Evolutionary conservation across 2,888 invertebrate species (phyloP), one percentile per base, ranked within the genome.

Genomic region (Scaeva pyrastri): DNA sequence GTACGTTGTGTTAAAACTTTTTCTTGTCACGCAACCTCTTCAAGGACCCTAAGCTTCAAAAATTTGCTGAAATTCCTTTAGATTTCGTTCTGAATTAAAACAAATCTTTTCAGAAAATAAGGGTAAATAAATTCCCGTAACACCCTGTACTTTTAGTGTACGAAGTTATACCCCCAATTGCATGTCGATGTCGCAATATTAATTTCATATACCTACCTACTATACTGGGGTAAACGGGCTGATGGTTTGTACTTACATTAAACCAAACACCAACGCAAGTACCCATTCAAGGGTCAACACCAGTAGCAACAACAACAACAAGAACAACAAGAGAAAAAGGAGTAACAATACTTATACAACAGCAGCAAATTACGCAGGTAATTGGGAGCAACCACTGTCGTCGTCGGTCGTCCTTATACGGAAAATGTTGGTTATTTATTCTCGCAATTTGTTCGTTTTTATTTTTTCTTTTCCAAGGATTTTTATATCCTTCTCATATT

Each of bases 321-420:
- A 56, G 26, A 56, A 36, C 19, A 58, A 36, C 2, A 14, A 21
- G 31, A 41, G 14, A 21, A 60, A 73, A 68, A 50, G 73, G 56
- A 75, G 71, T 48, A 68, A 74, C 66, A 74, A 78, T 60, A 36
- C 58, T 68, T 70, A 70, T 70, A 70, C 77, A 74, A 73, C 71
- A 76, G 48, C 12, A 82, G 78, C 82, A 86, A 86, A 86, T 86
- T 86, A 86, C 86, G 77, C 86, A 82, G 86, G 86, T 86, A 86
- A 86, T 86, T 86, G 86, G 86, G 77, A 78, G 73, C 86, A 86
- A 86, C 86, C 86, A 82, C 86, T 81, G n/a, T 14, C 21, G 7
- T 58, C 31, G 31, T n/a, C n/a, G n/a, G 80, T 74, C 70, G 72
- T 74, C 86, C 71, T 77, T 77, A 86, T 81, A 52, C 68, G 39